Evolutionary conservation across 2,797 vertebrate genomes (phyloP).

Genomic region (Loriculus beryllinus): DNA sequence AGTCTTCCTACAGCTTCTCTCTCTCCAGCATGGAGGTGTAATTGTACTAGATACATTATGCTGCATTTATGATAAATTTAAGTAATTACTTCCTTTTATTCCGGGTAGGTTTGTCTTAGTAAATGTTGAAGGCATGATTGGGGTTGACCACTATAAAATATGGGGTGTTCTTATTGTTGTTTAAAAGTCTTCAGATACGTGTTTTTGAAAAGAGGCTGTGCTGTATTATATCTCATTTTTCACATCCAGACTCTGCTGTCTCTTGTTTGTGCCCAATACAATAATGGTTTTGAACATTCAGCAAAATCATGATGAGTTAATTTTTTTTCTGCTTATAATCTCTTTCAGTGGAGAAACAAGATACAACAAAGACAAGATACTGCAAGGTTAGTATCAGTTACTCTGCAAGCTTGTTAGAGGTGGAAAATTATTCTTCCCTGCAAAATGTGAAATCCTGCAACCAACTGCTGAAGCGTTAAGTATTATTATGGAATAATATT

Average conservation of each 20-base stretch:
- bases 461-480: not conserved
- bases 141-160: not conserved
- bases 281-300: not conserved
- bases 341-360: constrained; percentile 89
- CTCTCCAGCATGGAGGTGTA: not conserved
- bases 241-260: not conserved
- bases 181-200: not conserved
- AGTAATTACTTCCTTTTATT: not conserved
- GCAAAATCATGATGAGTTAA: not conserved
- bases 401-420: not conserved
- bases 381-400: constrained; percentile 83
- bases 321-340: not conserved
- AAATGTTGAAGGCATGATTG: not conserved
- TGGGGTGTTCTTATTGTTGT: not conserved
- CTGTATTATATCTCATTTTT: not conserved
- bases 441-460: not conserved
- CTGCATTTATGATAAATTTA: not conserved
- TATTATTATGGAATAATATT: not conserved
- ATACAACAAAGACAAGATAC: constrained; percentile 88
- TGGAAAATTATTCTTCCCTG: not conserved
- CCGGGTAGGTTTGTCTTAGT: not conserved
- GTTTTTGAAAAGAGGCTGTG: not conserved
- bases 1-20: not conserved
- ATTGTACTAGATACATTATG: not conserved
- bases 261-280: not conserved